A percentile compares a stretch with the other conserved stretches of the same genome.
These are phyloP conservation scores for Plotosus lineatus DNA, from an alignment of 2,113 vertebrate genomes.

Conservation along the genomic window DNA sequence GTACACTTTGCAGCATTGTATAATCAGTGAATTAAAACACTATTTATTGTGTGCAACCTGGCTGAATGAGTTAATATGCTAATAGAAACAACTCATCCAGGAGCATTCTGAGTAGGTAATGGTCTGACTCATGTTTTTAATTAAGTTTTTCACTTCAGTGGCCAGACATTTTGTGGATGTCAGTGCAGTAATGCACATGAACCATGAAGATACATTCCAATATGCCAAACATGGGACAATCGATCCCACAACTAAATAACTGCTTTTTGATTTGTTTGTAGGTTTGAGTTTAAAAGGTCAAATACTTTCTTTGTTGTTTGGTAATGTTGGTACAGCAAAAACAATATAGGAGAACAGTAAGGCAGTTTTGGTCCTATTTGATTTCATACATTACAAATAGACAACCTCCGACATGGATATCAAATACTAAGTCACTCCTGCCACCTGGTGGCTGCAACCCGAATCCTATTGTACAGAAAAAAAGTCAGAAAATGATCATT, in stretches of 20 bases:
- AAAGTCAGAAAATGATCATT: too few species aligned
- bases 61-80: constrained; percentile 52
- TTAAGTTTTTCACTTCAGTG: constrained; percentile 57
- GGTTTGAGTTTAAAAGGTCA: constrained; percentile 43
- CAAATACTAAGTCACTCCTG: constrained; percentile 52
- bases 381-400: background rate
- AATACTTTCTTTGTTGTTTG: constrained; percentile 21
- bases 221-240: constrained; percentile 45
- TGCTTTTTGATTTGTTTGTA: constrained; percentile 53
- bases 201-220: constrained; percentile 45
- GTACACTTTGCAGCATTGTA: constrained; percentile 24
- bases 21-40: constrained; percentile 47
- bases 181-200: constrained; percentile 33
- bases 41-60: constrained; percentile 48
- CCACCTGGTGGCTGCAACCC: constrained; percentile 65
- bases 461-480: background rate
- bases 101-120: constrained; percentile 46
- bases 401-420: background rate
- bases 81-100: constrained; percentile 51
- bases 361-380: background rate
- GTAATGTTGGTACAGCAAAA: background rate
- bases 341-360: background rate
- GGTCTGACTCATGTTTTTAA: constrained; percentile 54
- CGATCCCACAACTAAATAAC: constrained; percentile 46
- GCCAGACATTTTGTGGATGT: constrained; percentile 42